Conservation (phyloP, 2,113 vertebrate species). For the Gila orcuttii region DNA sequence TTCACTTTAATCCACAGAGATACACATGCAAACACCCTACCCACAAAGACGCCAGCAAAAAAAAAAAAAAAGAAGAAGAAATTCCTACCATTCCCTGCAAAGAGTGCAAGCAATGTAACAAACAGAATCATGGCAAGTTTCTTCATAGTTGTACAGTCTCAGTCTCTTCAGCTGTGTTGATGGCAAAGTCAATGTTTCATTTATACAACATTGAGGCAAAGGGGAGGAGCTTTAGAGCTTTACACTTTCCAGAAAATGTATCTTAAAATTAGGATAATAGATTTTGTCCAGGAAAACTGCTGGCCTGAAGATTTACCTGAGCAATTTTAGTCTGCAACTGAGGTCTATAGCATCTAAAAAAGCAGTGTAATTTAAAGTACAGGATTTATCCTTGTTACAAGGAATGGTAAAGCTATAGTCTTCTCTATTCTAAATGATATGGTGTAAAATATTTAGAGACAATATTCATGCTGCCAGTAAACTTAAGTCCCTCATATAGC, state of each 20-base stretch:
- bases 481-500: background rate
- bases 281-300: background rate
- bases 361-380: background rate
- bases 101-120: slow-evolving; percentile 71
- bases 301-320: background rate
- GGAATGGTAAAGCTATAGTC: background rate
- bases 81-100: slow-evolving; percentile 71
- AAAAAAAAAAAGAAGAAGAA: too few relatives aligned
- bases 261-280: background rate
- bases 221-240: slow-evolving; percentile 71
- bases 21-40: background rate
- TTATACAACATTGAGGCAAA: slow-evolving; percentile 70
- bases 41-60: background rate
- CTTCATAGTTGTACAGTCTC: slow-evolving; percentile 70
- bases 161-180: slow-evolving; percentile 59
- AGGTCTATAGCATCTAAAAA: background rate
- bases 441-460: background rate
- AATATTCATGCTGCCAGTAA: background rate
- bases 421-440: background rate
- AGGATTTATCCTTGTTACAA: background rate
- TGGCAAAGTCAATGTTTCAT: slow-evolving; percentile 65
- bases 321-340: background rate
- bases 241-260: slow-evolving; percentile 52
- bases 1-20: background rate
- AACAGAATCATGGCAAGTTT: slow-evolving; percentile 70